Percentiles rank a stretch among this genome's conserved stretches.
Conservation (phyloP, 1,140 invertebrate genomes). For the Ceratosolen fusciceps region DNA sequence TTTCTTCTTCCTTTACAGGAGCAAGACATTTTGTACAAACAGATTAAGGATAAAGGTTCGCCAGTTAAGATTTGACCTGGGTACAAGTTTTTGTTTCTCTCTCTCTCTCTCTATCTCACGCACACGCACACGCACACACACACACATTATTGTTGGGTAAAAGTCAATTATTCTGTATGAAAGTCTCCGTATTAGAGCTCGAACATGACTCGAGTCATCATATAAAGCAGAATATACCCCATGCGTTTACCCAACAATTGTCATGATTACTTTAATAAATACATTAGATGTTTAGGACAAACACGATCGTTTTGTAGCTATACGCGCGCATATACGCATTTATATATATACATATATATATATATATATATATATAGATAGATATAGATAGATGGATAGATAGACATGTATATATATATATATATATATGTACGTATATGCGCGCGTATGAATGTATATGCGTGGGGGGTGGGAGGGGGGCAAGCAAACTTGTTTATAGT, state of each 20-base stretch:
- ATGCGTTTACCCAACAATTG: constrained; percentile 18
- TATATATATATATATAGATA: no score
- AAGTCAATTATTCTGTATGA: neutral
- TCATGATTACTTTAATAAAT: constrained; percentile 44
- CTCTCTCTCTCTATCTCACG: neutral
- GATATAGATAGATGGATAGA: no score
- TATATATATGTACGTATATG: constrained; percentile 37
- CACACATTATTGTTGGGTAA: no score
- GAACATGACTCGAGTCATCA: neutral
- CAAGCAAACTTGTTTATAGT: constrained; percentile 2
- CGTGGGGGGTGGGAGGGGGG: no score
- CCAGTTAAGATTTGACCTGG: constrained; percentile 15
- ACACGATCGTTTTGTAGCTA: constrained; percentile 22
- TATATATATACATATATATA: no score
- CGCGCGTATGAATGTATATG: no score
- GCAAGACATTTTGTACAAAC: neutral
- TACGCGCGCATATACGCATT: no score
- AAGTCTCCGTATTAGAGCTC: no score
- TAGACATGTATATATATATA: no score
- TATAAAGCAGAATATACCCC: no score
- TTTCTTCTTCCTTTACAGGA: no score
- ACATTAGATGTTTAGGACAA: constrained; percentile 27
- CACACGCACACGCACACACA: no score
- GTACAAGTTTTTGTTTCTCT: constrained; percentile 19
- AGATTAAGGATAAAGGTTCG: neutral